Evolutionary conservation across 2,888 invertebrate genomes (phyloP).

Genomic region (Ochropacha duplaris): DNA sequence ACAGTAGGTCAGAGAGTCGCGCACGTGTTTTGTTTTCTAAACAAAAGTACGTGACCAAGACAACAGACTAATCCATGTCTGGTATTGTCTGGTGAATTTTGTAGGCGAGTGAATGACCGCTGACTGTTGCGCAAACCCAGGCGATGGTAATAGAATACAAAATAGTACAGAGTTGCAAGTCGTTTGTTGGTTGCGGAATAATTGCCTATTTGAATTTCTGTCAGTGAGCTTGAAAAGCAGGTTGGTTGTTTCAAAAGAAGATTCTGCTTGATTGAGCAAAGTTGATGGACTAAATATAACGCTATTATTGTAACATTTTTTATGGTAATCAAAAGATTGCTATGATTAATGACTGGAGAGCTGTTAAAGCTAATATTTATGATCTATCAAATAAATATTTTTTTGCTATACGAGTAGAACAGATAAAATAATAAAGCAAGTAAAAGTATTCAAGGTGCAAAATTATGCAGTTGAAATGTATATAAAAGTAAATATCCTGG

Average conservation of each 20-base stretch:
- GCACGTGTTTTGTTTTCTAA: conserved; percentile 3
- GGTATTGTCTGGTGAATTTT: conserved; percentile 4
- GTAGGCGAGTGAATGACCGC: conserved; percentile 32
- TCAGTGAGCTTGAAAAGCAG: not conserved
- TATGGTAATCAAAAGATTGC: not conserved
- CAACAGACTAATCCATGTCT: not conserved
- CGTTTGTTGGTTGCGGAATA: not conserved
- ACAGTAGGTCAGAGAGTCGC: conserved; percentile 3
- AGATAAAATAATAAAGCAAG: no score
- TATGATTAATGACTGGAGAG: not conserved
- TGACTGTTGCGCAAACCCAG: conserved; percentile 25
- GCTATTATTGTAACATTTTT: not conserved
- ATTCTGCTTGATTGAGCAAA: not conserved
- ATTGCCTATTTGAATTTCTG: conserved; percentile 1
- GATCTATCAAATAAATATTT: no score
- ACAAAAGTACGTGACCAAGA: conserved; percentile 5
- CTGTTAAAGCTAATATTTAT: not conserved
- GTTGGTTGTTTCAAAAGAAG: not conserved
- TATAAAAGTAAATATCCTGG: no score
- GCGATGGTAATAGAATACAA: conserved; percentile 1
- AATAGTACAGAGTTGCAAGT: not conserved
- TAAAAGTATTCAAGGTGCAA: no score
- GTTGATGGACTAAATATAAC: not conserved
- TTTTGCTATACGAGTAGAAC: no score
- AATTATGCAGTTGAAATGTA: no score